These are phyloP conservation scores for Nylanderia fulva DNA, from an alignment of 1,140 invertebrate genomes.

Conservation along the genomic window DNA sequence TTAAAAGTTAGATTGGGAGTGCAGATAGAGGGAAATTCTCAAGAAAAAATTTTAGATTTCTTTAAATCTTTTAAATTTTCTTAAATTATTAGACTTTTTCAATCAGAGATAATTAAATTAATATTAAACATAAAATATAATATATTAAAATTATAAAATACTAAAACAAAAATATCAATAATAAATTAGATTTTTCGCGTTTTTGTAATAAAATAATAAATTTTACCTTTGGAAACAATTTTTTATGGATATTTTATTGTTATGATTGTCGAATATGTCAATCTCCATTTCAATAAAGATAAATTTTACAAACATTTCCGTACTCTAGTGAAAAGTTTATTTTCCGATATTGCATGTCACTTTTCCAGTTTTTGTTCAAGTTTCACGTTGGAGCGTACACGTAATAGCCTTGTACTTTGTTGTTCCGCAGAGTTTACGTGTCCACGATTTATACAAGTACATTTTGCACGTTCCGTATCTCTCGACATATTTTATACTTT, in stretches of 20 bases:
- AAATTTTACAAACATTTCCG: background rate
- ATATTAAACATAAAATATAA: no score
- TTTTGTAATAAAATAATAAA: background rate
- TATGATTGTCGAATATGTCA: background rate
- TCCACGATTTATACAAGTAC: slow-evolving; percentile 33
- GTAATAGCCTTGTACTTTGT: background rate
- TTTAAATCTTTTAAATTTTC: background rate
- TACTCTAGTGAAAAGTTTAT: slow-evolving; percentile 19
- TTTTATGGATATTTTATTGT: background rate
- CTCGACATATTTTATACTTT: background rate
- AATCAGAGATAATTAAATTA: no score
- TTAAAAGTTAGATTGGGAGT: slow-evolving; percentile 39
- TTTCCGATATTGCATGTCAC: slow-evolving; percentile 16
- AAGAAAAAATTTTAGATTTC: background rate
- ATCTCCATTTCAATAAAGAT: background rate
- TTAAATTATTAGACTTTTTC: background rate
- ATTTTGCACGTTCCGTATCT: background rate
- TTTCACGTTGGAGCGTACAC: background rate
- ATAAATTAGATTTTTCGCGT: background rate
- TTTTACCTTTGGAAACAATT: background rate
- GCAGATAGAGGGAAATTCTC: background rate
- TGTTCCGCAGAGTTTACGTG: background rate
- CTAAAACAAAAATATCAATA: background rate
- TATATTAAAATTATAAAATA: no score
- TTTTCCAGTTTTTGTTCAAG: slow-evolving; percentile 35